These are phyloP conservation scores for Tragelaphus imberbis DNA, from an alignment of 2,113 vertebrate species.

Conservation along the genomic window DNA sequence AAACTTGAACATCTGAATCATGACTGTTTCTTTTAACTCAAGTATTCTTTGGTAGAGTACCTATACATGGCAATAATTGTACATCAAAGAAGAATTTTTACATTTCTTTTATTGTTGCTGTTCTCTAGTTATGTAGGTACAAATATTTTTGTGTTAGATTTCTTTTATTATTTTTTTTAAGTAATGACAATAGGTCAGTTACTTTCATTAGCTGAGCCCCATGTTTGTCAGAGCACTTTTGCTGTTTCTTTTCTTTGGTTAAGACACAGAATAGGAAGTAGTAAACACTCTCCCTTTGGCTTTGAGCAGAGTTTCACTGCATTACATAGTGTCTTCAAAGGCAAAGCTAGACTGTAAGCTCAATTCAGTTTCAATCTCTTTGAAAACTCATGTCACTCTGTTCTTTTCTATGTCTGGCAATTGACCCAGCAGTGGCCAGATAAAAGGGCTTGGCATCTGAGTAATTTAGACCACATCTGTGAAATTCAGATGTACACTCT, in stretches of 20 bases:
- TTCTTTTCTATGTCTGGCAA: neutral
- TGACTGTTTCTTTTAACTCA: neutral
- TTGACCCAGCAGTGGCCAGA: constrained; percentile 20
- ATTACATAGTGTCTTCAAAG: neutral
- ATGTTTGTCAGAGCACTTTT: neutral
- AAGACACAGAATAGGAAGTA: neutral
- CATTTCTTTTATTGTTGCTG: neutral
- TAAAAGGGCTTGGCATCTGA: constrained; percentile 17
- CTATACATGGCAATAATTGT: neutral
- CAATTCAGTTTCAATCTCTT: constrained; percentile 42
- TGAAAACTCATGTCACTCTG: constrained; percentile 23
- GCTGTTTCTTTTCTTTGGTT: neutral
- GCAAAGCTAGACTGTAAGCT: neutral
- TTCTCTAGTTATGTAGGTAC: neutral
- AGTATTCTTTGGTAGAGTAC: neutral
- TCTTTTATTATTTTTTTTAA: neutral
- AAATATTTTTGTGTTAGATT: neutral
- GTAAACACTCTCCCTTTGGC: neutral
- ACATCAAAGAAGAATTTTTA: neutral
- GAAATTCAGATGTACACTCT: neutral
- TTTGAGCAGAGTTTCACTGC: neutral
- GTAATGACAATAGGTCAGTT: neutral
- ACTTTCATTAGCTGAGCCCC: neutral
- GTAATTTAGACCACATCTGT: constrained; percentile 27
- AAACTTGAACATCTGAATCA: neutral